Evolutionary conservation across 1,140 invertebrate species (phyloP), one percentile per base, ranked within the genome.

Genomic region (Magallana angulata): DNA sequence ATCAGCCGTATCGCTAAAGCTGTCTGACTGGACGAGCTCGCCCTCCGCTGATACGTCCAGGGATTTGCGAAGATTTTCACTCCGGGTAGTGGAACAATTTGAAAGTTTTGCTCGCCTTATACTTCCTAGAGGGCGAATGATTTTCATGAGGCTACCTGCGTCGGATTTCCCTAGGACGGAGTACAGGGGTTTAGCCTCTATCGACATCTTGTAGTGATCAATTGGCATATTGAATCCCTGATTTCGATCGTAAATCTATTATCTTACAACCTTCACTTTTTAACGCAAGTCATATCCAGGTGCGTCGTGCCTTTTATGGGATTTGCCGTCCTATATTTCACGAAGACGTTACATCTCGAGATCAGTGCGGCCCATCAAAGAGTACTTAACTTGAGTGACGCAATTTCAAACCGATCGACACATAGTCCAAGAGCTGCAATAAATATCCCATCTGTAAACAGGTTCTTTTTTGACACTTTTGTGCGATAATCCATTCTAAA

Each of bases 141-240:
- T 82, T 58, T 82, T 82, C 48, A 82, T 24, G 9, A 82, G 81
- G 57, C 81, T 58, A 30, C 81, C 81, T n/a, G 16, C 57, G 81
- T 82, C 81, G 57, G 81, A n/a, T 82, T 82, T 82, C n/a, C 81
- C 81, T 24, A 82, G n/a, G 12, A 58, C 48, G 7, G 81, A 82
- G 18, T 82, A 82, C 48, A 82, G 48, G 81, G 81, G 81, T 58
- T 82, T 82, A 57, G 81, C 81, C 81, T 82, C 18, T 57, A 82
- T 82, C 48, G 81, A 82, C 81, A 82, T 82, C 57, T 82, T 82
- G 57, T 82, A 82, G 48, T 82, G 81, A 82, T 82, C 81, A 82
- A 57, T 82, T 57, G 81, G 81, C 81, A 82, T 82, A 76, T 76
- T 76, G 68, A 76, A 76, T 76, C 24, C 68, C 11, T 76, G 68